Conservation (phyloP, 2,888 invertebrate genomes). For the Danaus chrysippus region DNA sequence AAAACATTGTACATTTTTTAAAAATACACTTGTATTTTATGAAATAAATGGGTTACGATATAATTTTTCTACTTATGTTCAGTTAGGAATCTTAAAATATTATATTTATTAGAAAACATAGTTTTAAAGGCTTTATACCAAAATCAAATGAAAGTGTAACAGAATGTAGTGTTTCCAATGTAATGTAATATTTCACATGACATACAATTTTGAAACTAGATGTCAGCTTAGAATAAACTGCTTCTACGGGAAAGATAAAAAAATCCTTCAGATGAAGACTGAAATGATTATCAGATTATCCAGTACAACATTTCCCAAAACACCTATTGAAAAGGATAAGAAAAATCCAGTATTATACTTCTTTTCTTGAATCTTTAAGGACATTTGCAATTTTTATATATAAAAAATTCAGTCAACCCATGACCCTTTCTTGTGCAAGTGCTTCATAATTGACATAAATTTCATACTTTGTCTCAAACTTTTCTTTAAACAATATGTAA, state of each 20-base stretch:
- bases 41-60: constrained; percentile 39
- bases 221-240: constrained; percentile 52
- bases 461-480: constrained; percentile 78
- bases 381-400: constrained; percentile 52
- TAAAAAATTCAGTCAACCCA: constrained; percentile 61
- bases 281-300: constrained; percentile 48
- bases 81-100: constrained; percentile 73
- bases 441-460: constrained; percentile 54
- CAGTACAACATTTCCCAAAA: constrained; percentile 59
- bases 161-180: constrained; percentile 79
- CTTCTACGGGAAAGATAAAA: no score
- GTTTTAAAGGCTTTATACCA: constrained; percentile 62
- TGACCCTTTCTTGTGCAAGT: constrained; percentile 46
- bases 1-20: background rate
- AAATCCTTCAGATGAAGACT: constrained; percentile 54
- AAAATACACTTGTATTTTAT: background rate
- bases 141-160: constrained; percentile 57
- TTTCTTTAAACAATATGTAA: constrained; percentile 73
- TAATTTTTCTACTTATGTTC: constrained; percentile 80
- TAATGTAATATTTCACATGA: constrained; percentile 69
- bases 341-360: constrained; percentile 41
- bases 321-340: constrained; percentile 52
- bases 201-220: constrained; percentile 49
- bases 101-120: constrained; percentile 76
- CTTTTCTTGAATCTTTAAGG: constrained; percentile 46